A percentile compares a stretch with the other conserved stretches of the same genome.
phyloP scores from a whole-genome alignment of 2,113 vertebrate species.

The Mustelus asterias region DNA sequence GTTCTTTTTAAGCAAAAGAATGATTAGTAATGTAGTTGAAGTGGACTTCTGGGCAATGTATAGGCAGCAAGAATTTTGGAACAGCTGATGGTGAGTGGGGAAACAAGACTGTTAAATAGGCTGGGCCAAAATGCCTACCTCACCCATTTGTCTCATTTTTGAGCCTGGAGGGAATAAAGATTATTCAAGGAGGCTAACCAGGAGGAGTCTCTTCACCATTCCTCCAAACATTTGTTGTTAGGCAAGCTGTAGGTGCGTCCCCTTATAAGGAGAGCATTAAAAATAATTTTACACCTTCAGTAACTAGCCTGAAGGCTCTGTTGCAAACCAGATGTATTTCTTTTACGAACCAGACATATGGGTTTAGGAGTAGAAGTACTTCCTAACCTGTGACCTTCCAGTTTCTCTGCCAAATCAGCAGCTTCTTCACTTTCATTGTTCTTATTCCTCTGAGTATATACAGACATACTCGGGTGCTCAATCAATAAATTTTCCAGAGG shows the following conservation, averaged over 20 bases:
- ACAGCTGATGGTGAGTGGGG: background rate
- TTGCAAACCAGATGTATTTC: background rate
- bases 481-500: slow-evolving; percentile 60
- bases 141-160: background rate
- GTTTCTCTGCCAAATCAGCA: slow-evolving; percentile 44
- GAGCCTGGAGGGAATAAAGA: background rate
- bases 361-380: background rate
- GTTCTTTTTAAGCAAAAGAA: background rate
- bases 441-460: slow-evolving; percentile 52
- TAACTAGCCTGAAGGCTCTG: background rate
- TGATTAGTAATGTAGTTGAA: background rate
- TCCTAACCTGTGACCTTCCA: slow-evolving; percentile 50
- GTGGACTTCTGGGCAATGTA: background rate
- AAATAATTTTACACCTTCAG: background rate
- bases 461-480: slow-evolving; percentile 64
- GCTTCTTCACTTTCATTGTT: slow-evolving; percentile 44
- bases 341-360: background rate
- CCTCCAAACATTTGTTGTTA: background rate
- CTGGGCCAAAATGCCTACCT: background rate
- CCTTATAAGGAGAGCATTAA: background rate
- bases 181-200: background rate
- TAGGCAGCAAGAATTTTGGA: background rate
- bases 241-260: background rate
- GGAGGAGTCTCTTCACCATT: background rate
- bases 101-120: background rate